Evolutionary conservation across 2,797 vertebrate species (phyloP).

Genomic region (Danio kyathit): DNA sequence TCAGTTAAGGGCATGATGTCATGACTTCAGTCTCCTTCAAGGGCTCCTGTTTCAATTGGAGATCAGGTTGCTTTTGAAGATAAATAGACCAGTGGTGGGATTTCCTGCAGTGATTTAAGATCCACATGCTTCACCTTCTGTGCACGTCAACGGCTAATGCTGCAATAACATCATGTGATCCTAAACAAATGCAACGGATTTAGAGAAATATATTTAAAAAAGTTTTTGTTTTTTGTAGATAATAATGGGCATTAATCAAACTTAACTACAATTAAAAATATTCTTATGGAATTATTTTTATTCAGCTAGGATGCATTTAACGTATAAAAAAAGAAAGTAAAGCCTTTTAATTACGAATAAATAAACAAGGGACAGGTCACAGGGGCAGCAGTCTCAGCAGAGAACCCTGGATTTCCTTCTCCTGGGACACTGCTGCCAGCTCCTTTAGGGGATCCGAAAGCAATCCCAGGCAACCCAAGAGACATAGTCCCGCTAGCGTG

Average conservation of each 20-base stretch:
- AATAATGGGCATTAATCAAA: not conserved
- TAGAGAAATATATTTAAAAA: not conserved
- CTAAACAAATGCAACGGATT: not conserved
- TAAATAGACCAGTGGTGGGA: conserved; percentile 70
- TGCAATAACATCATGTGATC: conserved; percentile 26
- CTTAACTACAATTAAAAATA: not conserved
- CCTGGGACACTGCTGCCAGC: no score
- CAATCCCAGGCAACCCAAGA: no score
- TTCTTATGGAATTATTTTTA: no score
- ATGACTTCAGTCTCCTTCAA: conserved; percentile 63
- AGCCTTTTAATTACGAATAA: no score
- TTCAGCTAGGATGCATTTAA: no score
- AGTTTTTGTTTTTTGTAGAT: not conserved
- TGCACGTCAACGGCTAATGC: conserved; percentile 22
- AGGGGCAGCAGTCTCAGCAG: no score
- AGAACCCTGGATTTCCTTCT: no score
- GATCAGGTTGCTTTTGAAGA: conserved; percentile 70
- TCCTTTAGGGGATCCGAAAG: no score
- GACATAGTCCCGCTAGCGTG: no score
- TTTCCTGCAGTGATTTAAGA: conserved; percentile 58
- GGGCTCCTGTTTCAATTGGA: conserved; percentile 19
- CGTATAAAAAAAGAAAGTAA: no score
- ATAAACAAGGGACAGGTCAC: no score
- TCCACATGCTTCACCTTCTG: conserved; percentile 54
- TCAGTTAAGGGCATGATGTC: conserved; percentile 74